Percentiles rank a stretch among this genome's conserved stretches.
Evolutionary conservation across 2,888 invertebrate genomes (phyloP).

Genomic region (Pachymerium ferrugineum): DNA sequence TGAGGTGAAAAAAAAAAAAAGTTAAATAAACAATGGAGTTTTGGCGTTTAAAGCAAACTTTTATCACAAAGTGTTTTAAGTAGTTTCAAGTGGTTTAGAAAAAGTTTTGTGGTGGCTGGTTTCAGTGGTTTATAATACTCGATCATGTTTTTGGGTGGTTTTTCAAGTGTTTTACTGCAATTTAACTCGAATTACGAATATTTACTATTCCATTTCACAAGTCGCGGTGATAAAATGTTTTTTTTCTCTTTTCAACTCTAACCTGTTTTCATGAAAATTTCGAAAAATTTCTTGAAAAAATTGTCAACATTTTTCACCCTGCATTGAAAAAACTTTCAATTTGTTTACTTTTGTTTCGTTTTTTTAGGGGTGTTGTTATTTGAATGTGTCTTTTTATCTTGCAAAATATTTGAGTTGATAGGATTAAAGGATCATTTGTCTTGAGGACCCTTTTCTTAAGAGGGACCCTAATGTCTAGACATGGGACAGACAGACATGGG

Average conservation of each 20-base stretch:
- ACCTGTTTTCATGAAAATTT: too few relatives aligned
- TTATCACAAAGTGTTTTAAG: not conserved
- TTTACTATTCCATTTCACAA: too few relatives aligned
- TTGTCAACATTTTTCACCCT: not conserved
- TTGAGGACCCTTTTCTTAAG: slow-evolving; percentile 23
- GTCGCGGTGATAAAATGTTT: too few relatives aligned
- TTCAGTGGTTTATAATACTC: too few relatives aligned
- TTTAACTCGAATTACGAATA: too few relatives aligned
- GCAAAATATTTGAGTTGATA: slow-evolving; percentile 6
- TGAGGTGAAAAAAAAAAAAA: not conserved
- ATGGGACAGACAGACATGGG: slow-evolving; percentile 9
- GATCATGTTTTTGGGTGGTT: not conserved
- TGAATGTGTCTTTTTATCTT: slow-evolving; percentile 14
- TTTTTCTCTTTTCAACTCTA: too few relatives aligned
- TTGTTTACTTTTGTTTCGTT: not conserved
- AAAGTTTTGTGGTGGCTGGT: not conserved
- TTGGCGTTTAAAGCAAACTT: too few relatives aligned
- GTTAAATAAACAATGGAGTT: not conserved
- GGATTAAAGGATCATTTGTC: slow-evolving; percentile 27
- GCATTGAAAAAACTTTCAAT: too few relatives aligned
- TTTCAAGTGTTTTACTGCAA: too few relatives aligned
- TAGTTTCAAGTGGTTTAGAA: not conserved
- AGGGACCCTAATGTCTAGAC: slow-evolving; percentile 15
- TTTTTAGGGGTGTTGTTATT: not conserved
- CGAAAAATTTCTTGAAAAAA: too few relatives aligned